Percentiles rank a stretch among this genome's conserved stretches.
phyloP scores from a whole-genome alignment of 2,113 vertebrate species.

The Protobothrops flavoviridis region DNA sequence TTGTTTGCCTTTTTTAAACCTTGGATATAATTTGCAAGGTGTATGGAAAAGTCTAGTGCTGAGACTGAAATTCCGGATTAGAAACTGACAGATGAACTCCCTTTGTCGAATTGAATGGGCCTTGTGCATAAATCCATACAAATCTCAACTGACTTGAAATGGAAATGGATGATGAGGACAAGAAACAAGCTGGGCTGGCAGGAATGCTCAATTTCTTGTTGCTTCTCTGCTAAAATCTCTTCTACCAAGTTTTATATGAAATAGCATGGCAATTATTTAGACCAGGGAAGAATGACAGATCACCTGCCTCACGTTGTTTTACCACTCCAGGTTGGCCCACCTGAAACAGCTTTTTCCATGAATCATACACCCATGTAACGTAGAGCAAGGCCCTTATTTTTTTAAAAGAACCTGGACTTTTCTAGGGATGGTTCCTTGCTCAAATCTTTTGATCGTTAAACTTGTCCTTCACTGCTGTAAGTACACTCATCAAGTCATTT shows the following conservation, averaged over 20 bases:
- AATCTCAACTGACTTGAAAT: not conserved
- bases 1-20: not conserved
- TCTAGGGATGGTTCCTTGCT: not conserved
- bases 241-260: not conserved
- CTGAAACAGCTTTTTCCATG: not conserved
- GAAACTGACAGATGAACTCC: not conserved
- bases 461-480: not conserved
- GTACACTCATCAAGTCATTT: not conserved
- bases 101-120: not conserved
- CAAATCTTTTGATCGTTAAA: not conserved
- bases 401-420: not conserved
- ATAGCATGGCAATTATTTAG: not conserved
- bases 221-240: not conserved
- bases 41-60: not conserved
- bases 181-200: not conserved
- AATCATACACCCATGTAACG: not conserved
- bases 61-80: not conserved
- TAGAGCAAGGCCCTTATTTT: not conserved
- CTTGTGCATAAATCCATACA: not conserved
- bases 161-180: not conserved
- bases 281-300: not conserved
- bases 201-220: not conserved
- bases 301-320: not conserved
- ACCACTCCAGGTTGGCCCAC: not conserved
- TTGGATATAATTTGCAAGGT: not conserved